Evolutionary conservation across 2,797 vertebrate genomes (phyloP), one percentile per base, ranked within the genome.

Genomic region (Garrulus glandarius): DNA sequence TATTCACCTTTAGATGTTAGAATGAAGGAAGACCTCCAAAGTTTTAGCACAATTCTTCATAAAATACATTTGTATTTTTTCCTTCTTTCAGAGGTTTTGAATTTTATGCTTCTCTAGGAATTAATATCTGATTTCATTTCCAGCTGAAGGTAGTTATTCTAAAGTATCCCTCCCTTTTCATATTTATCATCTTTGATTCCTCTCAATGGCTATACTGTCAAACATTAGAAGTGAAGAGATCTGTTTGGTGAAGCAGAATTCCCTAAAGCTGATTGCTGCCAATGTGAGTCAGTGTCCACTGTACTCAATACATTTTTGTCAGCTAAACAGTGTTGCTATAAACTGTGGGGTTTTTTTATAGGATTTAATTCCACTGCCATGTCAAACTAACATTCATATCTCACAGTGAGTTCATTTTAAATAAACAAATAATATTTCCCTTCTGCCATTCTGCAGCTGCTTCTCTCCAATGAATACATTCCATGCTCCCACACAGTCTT

Each of bases 181-280:
- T 64, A 61, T 79, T 56, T 74, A 37, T 86, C 41, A 46, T 94
- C 69, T 96, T 87, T 59, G 76, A 65, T 41, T 49, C 50, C 70
- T 83, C 18, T 32, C 52, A 96, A 84, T 84, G 61, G 49, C 56
- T 83, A 23, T 41, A 34, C 63, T n/a, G 49, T 81, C 78, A 59
- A 67, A 81, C 69, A 72, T 50, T 23, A 80, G 64, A 68, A 89
- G 88, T 21, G 89, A 53, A 91, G 82, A 87, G 75, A 91, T 87
- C 63, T 59, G 65, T 92, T 78, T 77, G 83, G 84, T 84, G 53
- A 83, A 64, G 60, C 50, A 84, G 65, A 84, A 85, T 61, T 84
- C 93, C 95, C 93, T 84, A 80, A 56, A 95, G 93, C 93, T 74
- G 77, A 92, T 87, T 95, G 64, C 84, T 95, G 95, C 69, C 94